Base-by-base conservation (phyloP, 2,113 vertebrate genomes). In the Cebidichthys violaceus region DNA sequence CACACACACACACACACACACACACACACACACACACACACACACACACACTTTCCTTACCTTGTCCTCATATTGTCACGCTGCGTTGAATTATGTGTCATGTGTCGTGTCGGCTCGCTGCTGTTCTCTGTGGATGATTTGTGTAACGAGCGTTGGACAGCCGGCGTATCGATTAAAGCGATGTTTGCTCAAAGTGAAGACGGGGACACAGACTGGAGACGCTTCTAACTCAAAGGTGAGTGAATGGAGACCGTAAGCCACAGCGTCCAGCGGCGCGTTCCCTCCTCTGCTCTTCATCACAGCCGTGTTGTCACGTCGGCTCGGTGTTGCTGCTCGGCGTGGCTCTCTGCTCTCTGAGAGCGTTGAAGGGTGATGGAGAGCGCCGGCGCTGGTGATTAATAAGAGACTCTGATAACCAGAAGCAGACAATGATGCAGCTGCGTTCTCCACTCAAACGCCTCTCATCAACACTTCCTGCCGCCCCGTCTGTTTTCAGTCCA, bases 41-140 rank as follows among this genome's bases (percentile, higher is more conserved):
- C n/a, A n/a, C n/a, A n/a, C n/a, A n/a, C n/a, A n/a, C n/a, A n/a
- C n/a, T n/a, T n/a, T n/a, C n/a, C n/a, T n/a, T n/a, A n/a, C n/a
- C n/a, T n/a, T n/a, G n/a, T n/a, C 17, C 29, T 20, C 45, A 1
- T 76, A 22, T 69, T 55, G 55, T 57, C 59, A 75, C 52, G 22
- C 65, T 39, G 45, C 60, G 45, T 18, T 71, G 66, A 78, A 52
- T 45, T 10, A 22, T 59, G 71, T 17, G 67, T 27, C n/a, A n/a
- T n/a, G n/a, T n/a, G 60, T 70, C 76, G 57, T 37, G 27, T 70
- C 43, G 77, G 80, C 70, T 72, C 31, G 45, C 47, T 52, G 52
- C 54, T 70, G 0, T 52, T 5, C 82, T 74, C 77, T 4, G 76
- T 45, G 70, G 82, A 71, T 82, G 86, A 86, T 88, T 90, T 84